Evolutionary conservation across 2,888 invertebrate genomes (phyloP), one percentile per base, ranked within the genome.

Genomic region (Alsophila aescularia): DNA sequence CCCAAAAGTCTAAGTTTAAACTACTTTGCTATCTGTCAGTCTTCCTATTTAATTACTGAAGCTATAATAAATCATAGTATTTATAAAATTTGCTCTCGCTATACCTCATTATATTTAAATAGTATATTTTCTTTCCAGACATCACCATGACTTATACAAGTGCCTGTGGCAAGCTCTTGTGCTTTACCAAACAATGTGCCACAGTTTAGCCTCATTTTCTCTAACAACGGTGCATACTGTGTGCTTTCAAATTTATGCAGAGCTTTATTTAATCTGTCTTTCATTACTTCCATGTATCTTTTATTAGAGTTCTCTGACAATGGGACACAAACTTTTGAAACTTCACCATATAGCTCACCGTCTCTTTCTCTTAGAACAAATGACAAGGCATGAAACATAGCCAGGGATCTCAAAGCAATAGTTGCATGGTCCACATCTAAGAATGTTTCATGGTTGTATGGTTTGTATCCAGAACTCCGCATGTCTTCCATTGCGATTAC

Each of bases 81-180:
- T 7, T 7, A 24, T 24, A 24, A 24, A 24, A 2, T 24, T 6
- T 24, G 7, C 8, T 5, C 24, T 24, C 27, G 2, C 9, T 29
- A n/a, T 48, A 48, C 90, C 82, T 84, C 40, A 36, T 43, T 63
- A 75, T 90, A 89, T 66, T 83, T 80, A 70, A 77, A 91, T 14
- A 91, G 67, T 48, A 90, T 79, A 60, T 91, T 91, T 69, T 90
- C 90, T 65, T 90, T 90, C 91, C 91, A 91, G 31, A 89, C 81
- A 69, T 91, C 91, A 18, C 90, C 90, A 67, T 91, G 91, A 58
- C 89, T 86, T 47, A 91, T 69, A 55, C 86, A 88, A 13, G 73
- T 72, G 32, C 67, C 69, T 36, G 72, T 64, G 2, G 75, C 80
- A 14, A 68, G 67, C 14, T 63, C 60, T 14, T 68, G 58, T 0